Evolutionary conservation across 2,797 vertebrate species (phyloP).

Genomic region (Chromis chromis): DNA sequence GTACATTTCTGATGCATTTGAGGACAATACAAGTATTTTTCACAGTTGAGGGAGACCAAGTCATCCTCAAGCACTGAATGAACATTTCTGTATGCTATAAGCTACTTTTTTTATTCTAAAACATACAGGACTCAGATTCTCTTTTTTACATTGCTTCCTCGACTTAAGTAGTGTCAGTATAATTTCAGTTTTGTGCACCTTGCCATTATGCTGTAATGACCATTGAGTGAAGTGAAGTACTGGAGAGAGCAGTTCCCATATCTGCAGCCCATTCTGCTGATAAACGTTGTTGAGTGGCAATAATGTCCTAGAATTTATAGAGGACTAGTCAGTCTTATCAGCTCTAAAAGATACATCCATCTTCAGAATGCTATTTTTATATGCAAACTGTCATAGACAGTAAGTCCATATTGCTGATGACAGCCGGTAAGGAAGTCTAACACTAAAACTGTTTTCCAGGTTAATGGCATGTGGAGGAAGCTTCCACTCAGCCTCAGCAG

Average conservation of each 20-base stretch:
- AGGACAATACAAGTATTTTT: neutral
- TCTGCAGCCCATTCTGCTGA: conserved; percentile 23
- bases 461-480: conserved; percentile 85
- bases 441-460: conserved; percentile 72
- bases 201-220: conserved; percentile 22
- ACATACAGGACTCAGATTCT: neutral
- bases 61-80: neutral
- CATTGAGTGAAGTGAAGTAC: conserved; percentile 3
- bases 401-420: neutral
- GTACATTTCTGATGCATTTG: neutral
- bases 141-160: neutral
- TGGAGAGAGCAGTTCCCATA: conserved; percentile 7
- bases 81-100: neutral
- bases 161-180: neutral
- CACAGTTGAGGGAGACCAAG: neutral
- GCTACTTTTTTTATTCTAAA: neutral
- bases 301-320: conserved; percentile 10
- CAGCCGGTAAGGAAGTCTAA: conserved; percentile 9
- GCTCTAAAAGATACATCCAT: neutral
- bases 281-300: conserved; percentile 33
- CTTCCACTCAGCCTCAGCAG: conserved; percentile 79
- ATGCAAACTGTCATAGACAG: conserved; percentile 21
- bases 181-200: conserved; percentile 3
- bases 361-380: conserved; percentile 1
- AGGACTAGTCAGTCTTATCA: conserved; percentile 22